Percentiles rank a stretch among this genome's conserved stretches.
Conservation (phyloP, 2,113 vertebrate species). For the Sminthopsis crassicaudata region DNA sequence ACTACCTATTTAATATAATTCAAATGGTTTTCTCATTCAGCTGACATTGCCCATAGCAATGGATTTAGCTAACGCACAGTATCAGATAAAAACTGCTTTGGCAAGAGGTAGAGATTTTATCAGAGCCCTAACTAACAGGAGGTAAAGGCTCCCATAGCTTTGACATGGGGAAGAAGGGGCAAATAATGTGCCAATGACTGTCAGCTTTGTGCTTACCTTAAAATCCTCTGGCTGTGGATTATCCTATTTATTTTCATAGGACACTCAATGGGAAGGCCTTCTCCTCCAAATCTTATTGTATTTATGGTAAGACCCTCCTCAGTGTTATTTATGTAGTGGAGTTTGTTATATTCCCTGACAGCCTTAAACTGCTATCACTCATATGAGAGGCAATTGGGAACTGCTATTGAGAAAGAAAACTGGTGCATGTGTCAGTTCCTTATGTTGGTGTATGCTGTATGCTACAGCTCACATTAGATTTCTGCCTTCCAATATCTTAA, state of each 20-base stretch:
- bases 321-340: neutral
- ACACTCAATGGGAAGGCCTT: neutral
- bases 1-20: neutral
- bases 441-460: neutral
- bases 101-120: neutral
- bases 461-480: neutral
- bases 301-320: neutral
- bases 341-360: neutral
- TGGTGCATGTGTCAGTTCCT: neutral
- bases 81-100: constrained; percentile 9
- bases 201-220: neutral
- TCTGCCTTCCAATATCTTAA: neutral
- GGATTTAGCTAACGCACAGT: constrained; percentile 21
- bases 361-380: neutral
- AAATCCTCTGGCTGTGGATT: neutral
- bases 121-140: neutral
- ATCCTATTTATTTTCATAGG: neutral
- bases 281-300: neutral
- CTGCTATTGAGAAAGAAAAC: neutral
- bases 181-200: neutral
- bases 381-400: neutral
- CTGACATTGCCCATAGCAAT: constrained; percentile 4
- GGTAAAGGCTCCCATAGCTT: neutral
- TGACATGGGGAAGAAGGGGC: neutral
- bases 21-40: neutral